Evolutionary conservation across 2,888 invertebrate genomes (phyloP).

Genomic region (Linhomoeus sp.): DNA sequence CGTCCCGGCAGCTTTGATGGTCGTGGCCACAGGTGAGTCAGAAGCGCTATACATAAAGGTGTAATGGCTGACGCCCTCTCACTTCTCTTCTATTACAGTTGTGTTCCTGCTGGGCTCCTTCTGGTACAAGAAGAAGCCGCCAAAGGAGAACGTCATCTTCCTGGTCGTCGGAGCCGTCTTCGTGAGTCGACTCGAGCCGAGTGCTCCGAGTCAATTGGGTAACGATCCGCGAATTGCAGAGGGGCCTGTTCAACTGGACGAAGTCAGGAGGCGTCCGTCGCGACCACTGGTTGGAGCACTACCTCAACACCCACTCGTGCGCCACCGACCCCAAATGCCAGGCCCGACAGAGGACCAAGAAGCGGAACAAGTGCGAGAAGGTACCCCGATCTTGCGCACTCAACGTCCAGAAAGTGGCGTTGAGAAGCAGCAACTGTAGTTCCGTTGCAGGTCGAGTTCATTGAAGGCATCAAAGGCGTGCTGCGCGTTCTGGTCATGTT

Average conservation of each 20-base stretch:
- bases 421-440: no score
- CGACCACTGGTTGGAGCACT: constrained; percentile 19
- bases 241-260: constrained; percentile 10
- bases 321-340: constrained; percentile 11
- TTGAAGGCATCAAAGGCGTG: constrained; percentile 18
- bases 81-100: constrained; percentile 47
- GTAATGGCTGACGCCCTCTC: no score
- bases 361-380: not conserved
- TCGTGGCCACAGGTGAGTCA: constrained; percentile 52
- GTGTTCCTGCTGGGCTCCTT: constrained; percentile 58
- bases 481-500: constrained; percentile 20
- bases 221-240: constrained; percentile 6
- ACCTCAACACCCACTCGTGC: constrained; percentile 16
- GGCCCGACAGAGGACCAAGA: not conserved
- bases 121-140: constrained; percentile 52
- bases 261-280: constrained; percentile 4
- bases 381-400: not conserved
- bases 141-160: constrained; percentile 61
- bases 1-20: constrained; percentile 66
- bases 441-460: constrained; percentile 10
- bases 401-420: no score
- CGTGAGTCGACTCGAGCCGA: constrained; percentile 47
- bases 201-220: not conserved
- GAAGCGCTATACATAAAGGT: no score
- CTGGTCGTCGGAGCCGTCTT: constrained; percentile 52